phyloP scores from a whole-genome alignment of 2,797 vertebrate genomes.

The Chelidonichthys spinosus region DNA sequence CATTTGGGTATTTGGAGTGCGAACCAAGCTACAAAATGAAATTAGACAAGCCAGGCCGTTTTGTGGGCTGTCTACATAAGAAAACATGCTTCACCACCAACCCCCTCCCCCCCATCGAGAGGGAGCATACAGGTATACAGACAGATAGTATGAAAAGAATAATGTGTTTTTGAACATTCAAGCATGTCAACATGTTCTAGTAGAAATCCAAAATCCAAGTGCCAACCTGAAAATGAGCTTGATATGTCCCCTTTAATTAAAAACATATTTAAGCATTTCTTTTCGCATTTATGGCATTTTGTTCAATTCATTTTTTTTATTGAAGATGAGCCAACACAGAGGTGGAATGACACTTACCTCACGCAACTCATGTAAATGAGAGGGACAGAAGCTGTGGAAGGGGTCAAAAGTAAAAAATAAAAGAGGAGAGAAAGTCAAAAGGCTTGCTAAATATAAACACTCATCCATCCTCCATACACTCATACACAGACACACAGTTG shows the following conservation, averaged over 20 bases:
- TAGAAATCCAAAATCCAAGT: no score
- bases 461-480: not conserved
- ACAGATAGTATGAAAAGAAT: no score
- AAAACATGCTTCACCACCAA: not conserved
- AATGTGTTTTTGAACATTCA: no score
- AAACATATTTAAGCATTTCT: not conserved
- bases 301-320: not conserved
- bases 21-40: not conserved
- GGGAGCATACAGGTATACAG: no score
- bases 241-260: no score
- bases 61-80: not conserved
- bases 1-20: not conserved
- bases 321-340: not conserved
- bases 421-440: conserved; percentile 32
- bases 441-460: conserved; percentile 28
- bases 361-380: conserved; percentile 10
- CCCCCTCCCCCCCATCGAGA: no score
- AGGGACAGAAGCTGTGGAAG: not conserved
- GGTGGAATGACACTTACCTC: not conserved
- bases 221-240: no score
- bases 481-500: conserved; percentile 1
- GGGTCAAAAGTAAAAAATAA: conserved; percentile 18
- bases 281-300: not conserved
- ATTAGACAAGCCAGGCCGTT: not conserved
- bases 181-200: no score